Base-by-base conservation (phyloP, 2,888 invertebrate species). In the Mechanitis mazaeus region DNA sequence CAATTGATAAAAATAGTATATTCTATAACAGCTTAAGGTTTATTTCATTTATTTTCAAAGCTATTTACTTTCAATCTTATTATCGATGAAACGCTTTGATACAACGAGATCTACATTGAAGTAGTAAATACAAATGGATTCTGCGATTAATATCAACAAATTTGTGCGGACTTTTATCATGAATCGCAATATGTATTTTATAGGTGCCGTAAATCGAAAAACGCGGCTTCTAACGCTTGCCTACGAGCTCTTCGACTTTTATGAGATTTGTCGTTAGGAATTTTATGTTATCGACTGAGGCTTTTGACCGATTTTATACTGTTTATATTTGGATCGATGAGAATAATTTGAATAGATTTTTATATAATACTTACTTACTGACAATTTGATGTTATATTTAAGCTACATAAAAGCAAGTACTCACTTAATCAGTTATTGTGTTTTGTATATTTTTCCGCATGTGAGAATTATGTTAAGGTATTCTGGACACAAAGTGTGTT, bases 181-280 rank as follows among this genome's bases (percentile, higher is more conserved):
- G 81, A 81, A 84, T 87, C 81, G 84, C 87, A 87, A 88, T 89
- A 87, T 88, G 85, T 87, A 90, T 87, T 89, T 88, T 89, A 88
- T 88, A 84, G 85, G 77, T 72, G 80, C 78, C 82, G 83, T 88
- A 89, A 90, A 90, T 87, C 84, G 84, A 79, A 74, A 78, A 81
- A 80, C 84, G 84, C 79, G 85, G 87, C 83, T 87, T 87, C 85
- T 85, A 87, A 85, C 85, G 86, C 87, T 86, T 83, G 83, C 84
- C 83, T 81, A 80, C 84, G 81, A 85, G 79, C 79, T 78, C 78
- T 84, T 74, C 80, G 81, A 81, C 78, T 85, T 89, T 88, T 87
- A 88, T 80, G 87, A 83, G 83, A 83, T 83, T 81, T 79, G 78
- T 79, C 79, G 81, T 78, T 79, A 76, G 75, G 80, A 80, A 77